These are phyloP conservation scores for Stenolophus ochropezus DNA, from an alignment of 2,888 invertebrate genomes.

Conservation along the genomic window DNA sequence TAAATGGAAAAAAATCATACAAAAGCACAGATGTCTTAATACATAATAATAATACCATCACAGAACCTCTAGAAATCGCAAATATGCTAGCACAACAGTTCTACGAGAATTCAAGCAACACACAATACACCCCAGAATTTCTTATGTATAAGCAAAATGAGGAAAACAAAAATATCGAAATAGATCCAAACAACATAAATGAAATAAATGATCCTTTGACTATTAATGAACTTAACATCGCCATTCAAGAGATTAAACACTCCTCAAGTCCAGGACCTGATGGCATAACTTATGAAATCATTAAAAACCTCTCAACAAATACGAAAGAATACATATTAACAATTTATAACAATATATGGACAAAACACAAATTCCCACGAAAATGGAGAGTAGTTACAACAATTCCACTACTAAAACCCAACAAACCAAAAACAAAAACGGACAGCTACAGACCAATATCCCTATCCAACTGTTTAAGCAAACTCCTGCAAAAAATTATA, in stretches of 20 bases:
- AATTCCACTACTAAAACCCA: too few species aligned
- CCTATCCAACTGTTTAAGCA: too few species aligned
- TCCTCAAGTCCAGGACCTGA: neutral
- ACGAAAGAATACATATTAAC: neutral
- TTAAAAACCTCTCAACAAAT: neutral
- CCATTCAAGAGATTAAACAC: neutral
- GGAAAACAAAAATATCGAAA: neutral
- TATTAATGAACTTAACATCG: neutral
- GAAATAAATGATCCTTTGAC: conserved; percentile 1
- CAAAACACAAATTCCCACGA: too few species aligned
- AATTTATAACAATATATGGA: too few species aligned
- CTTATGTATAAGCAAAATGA: neutral
- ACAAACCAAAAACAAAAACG: too few species aligned
- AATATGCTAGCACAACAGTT: neutral
- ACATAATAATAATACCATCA: neutral
- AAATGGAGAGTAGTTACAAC: too few species aligned
- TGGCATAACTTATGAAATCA: neutral
- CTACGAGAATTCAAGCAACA: neutral
- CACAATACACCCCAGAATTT: neutral
- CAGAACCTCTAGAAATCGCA: too few species aligned
- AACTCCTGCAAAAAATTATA: too few species aligned
- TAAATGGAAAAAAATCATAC: neutral
- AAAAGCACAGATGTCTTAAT: neutral
- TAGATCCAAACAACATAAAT: neutral
- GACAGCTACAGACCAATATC: too few species aligned